Percentiles rank a stretch among this genome's conserved stretches.
phyloP scores from a whole-genome alignment of 2,797 vertebrate genomes.

The Selene dorsalis region DNA sequence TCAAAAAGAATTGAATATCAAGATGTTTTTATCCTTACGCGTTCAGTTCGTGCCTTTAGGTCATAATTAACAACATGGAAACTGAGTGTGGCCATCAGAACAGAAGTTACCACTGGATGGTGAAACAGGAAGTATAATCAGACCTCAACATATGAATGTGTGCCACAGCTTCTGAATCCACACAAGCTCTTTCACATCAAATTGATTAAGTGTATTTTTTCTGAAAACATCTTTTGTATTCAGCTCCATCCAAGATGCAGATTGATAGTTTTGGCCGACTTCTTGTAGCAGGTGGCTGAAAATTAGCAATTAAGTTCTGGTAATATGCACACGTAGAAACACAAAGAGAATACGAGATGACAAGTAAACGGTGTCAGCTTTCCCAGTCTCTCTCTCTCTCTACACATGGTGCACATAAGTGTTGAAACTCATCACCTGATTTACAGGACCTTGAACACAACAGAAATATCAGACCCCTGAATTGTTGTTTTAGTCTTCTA shows the following conservation, averaged over 20 bases:
- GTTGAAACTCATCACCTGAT: not conserved
- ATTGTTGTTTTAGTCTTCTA: not conserved
- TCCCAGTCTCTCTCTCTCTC: not conserved
- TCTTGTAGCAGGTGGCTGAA: conserved; percentile 20
- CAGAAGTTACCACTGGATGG: not conserved
- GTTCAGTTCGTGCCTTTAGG: not conserved
- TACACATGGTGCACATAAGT: not conserved
- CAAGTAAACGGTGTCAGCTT: conserved; percentile 10
- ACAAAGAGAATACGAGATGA: not conserved
- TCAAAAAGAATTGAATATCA: not conserved
- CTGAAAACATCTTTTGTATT: not conserved
- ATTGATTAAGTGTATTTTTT: conserved; percentile 16
- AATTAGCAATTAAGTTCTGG: conserved; percentile 21
- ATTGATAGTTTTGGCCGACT: conserved; percentile 34
- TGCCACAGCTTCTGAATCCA: conserved; percentile 12
- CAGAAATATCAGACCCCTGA: not conserved
- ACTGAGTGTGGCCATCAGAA: not conserved
- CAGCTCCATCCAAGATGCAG: not conserved
- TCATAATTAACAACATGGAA: not conserved
- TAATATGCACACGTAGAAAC: conserved; percentile 16
- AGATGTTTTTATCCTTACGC: not conserved
- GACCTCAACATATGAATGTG: not conserved
- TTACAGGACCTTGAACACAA: not conserved
- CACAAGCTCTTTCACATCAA: not conserved
- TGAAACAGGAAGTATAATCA: conserved; percentile 1